These are phyloP conservation scores for Leptodactylus fuscus DNA, from an alignment of 2,113 vertebrate species.

Conservation along the genomic window DNA sequence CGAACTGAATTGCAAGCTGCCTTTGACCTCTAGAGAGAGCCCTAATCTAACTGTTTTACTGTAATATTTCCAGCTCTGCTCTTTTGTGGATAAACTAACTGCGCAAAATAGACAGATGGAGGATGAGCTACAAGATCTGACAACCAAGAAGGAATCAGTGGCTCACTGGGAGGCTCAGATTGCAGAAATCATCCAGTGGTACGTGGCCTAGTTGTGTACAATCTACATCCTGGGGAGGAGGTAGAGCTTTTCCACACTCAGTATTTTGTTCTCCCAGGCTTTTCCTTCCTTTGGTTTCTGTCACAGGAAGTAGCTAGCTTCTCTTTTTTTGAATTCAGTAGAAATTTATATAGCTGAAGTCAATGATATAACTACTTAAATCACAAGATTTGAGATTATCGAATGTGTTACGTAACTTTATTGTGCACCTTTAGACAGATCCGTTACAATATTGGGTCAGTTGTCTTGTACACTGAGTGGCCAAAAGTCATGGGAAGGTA, in stretches of 20 bases:
- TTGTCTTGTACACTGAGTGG: too few species aligned
- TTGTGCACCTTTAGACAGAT: too few species aligned
- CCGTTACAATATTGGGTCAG: too few species aligned
- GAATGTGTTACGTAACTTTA: too few species aligned
- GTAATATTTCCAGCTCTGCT: conserved; percentile 79
- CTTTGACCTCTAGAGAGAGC: background rate
- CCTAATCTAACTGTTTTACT: conserved; percentile 63
- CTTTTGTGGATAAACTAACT: conserved; percentile 90
- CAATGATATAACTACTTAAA: too few species aligned
- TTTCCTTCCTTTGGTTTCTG: background rate
- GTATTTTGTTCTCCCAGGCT: background rate
- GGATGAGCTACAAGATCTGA: conserved; percentile 90
- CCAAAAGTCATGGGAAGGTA: too few species aligned
- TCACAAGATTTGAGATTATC: too few species aligned
- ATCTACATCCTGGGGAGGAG: too few species aligned
- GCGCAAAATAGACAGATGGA: conserved; percentile 92
- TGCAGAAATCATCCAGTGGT: conserved; percentile 98
- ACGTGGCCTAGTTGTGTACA: conserved; percentile 61
- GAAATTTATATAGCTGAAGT: too few species aligned
- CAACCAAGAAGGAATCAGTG: conserved; percentile 93
- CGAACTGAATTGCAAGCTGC: too few species aligned
- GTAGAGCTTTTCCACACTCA: background rate
- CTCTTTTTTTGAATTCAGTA: too few species aligned
- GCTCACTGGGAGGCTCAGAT: conserved; percentile 99
- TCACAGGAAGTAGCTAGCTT: background rate